Evolutionary conservation across 2,797 vertebrate genomes (phyloP), one percentile per base, ranked within the genome.

Genomic region (Chromobotia macracanthus): DNA sequence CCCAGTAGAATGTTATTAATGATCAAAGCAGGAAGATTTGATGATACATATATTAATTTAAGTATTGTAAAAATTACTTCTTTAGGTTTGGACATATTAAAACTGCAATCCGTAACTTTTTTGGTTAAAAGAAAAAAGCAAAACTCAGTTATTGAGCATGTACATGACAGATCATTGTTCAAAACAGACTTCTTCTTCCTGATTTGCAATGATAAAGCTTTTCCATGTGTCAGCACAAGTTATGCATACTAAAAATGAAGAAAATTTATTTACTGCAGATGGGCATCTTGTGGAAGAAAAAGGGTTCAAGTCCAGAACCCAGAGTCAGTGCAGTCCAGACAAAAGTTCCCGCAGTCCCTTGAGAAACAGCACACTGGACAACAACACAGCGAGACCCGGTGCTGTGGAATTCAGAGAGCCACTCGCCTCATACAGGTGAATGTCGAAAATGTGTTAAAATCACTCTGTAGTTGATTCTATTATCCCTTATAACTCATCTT

Each of bases 341-440:
- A 96, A 96, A 87, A 92, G 90, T 75, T 96, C 96, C 69, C 96
- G 96, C 71, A 96, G 96, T 85, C 97, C 97, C 10, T 92, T 98
- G 66, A 94, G 95, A 88, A 95, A 89, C 21, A 95, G 96, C 82
- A 97, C 96, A 12, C 92, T 96, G 85, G 95, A 97, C 84, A 96
- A 94, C 89, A 97, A 97, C 21, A 93, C 97, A 78, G 92, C 91
- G 71, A 95, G 92, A 82, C 93, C 85, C 86, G 93, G 71, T 80
- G 92, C 67, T 9, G 95, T 97, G 83, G 96, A 95, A 79, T 96
- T 97, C 61, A 93, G 90, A 79, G 96, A 97, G 7, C 95, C 96
- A 0, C 84, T 97, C 84, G 90, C 91, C 85, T 95, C 94, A 0
- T 95, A 95, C 90, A 96, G 96, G 96, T 98, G 85, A 72, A 89